Evolutionary conservation across 2,113 vertebrate genomes (phyloP).

Genomic region (Circaetus gallicus): DNA sequence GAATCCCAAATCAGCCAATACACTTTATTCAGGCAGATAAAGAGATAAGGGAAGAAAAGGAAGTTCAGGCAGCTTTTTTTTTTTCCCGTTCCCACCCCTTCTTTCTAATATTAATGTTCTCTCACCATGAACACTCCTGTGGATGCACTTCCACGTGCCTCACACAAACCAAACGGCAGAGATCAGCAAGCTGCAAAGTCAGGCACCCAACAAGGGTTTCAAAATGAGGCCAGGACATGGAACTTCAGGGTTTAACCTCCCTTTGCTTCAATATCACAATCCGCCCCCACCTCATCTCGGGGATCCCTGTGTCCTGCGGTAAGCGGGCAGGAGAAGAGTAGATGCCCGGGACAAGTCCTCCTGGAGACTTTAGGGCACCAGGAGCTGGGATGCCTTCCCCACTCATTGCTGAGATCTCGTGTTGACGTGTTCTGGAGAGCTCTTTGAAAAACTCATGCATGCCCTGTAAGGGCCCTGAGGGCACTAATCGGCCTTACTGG

Average conservation of each 20-base stretch:
- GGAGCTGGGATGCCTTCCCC: not conserved
- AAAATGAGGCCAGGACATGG: not conserved
- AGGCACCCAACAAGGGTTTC: not conserved
- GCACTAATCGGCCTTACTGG: not conserved
- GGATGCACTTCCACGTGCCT: not conserved
- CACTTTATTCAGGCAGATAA: not conserved
- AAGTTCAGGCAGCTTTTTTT: not conserved
- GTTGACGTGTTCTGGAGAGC: not conserved
- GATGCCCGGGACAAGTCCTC: not conserved
- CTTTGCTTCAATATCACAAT: not conserved
- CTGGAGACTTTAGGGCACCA: not conserved
- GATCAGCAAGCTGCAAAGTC: not conserved
- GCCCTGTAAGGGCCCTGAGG: not conserved
- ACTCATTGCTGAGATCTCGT: not conserved
- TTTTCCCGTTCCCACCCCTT: not conserved
- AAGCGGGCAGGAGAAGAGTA: not conserved
- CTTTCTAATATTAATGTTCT: not conserved
- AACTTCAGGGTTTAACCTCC: not conserved
- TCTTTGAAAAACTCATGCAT: not conserved
- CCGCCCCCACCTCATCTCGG: fast-evolving
- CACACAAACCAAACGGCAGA: not conserved
- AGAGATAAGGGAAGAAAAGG: not conserved
- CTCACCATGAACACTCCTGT: not conserved
- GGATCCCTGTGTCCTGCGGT: not conserved
- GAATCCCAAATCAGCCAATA: not conserved